Evolutionary conservation across 53 echinoderm and acorn worm genomes (phyloP).

Genomic region (Holothuria scabra): DNA sequence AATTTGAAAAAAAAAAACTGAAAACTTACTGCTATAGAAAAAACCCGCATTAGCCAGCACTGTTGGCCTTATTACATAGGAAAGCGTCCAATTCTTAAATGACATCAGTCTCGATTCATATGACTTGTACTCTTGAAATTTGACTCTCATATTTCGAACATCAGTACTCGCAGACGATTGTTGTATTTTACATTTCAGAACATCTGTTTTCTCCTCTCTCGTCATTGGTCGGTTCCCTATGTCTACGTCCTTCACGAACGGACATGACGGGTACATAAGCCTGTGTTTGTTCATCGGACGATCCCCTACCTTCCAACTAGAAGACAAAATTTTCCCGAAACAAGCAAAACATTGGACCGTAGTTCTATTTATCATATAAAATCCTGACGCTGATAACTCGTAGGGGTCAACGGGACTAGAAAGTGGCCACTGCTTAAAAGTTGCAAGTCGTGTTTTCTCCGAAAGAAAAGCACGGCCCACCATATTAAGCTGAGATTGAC

Average conservation of each 20-base stretch:
- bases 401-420: constrained; percentile 19
- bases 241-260: not conserved
- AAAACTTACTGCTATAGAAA: constrained; percentile 31
- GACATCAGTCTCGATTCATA: not conserved
- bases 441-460: constrained; percentile 5
- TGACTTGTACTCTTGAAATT: not conserved
- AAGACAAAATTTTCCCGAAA: constrained; percentile 2
- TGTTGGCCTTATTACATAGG: not conserved
- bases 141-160: too few relatives aligned
- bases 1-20: too few relatives aligned
- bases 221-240: not conserved
- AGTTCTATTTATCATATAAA: not conserved
- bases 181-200: too few relatives aligned
- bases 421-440: not conserved
- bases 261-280: constrained; percentile 12
- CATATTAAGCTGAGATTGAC: not conserved
- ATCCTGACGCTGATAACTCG: constrained; percentile 11
- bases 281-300: constrained; percentile 24
- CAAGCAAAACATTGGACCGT: constrained; percentile 36
- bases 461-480: not conserved
- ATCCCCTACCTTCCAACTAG: constrained; percentile 19
- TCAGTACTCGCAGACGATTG: too few relatives aligned
- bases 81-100: not conserved
- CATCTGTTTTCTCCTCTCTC: too few relatives aligned
- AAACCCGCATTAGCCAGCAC: constrained; percentile 4